These are phyloP conservation scores for Hirtodrosophila alboralis DNA, from an alignment of 2,888 invertebrate species.

Conservation along the genomic window DNA sequence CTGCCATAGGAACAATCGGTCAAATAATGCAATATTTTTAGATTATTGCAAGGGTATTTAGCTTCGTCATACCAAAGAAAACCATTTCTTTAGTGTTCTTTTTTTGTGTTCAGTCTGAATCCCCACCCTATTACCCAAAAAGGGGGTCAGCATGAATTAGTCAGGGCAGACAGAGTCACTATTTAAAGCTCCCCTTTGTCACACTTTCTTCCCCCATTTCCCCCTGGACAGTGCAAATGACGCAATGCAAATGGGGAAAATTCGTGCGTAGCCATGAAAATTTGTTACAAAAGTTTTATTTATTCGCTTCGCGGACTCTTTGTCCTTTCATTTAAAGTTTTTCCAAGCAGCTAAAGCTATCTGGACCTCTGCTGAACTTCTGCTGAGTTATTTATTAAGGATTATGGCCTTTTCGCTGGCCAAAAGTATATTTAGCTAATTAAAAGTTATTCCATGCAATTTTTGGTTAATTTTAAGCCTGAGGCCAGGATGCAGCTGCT, in stretches of 20 bases:
- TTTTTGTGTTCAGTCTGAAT: background rate
- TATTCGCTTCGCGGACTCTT: slow-evolving; percentile 33
- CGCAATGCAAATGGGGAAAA: slow-evolving; percentile 69
- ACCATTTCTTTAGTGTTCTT: too few relatives aligned
- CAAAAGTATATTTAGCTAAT: slow-evolving; percentile 42
- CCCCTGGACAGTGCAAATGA: slow-evolving; percentile 45
- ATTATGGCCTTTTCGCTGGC: slow-evolving; percentile 3
- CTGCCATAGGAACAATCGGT: too few relatives aligned
- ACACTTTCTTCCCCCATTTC: background rate
- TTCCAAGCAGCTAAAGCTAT: slow-evolving; percentile 18
- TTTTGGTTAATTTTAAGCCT: slow-evolving; percentile 33
- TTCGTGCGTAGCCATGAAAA: slow-evolving; percentile 37
- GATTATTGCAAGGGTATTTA: too few relatives aligned
- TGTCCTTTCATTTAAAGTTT: slow-evolving; percentile 44
- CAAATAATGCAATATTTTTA: too few relatives aligned
- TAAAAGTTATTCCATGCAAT: slow-evolving; percentile 59
- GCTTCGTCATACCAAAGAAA: too few relatives aligned
- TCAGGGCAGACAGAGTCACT: slow-evolving; percentile 50
- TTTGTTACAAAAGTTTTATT: slow-evolving; percentile 45
- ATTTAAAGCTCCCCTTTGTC: slow-evolving; percentile 17
- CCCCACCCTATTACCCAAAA: slow-evolving; percentile 9
- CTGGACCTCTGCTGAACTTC: slow-evolving; percentile 26
- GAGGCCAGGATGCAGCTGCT: background rate
- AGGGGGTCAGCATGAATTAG: slow-evolving; percentile 52
- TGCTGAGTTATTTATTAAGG: slow-evolving; percentile 41